Conservation (phyloP, 2,113 vertebrate genomes). For the Grallaria varia region DNA sequence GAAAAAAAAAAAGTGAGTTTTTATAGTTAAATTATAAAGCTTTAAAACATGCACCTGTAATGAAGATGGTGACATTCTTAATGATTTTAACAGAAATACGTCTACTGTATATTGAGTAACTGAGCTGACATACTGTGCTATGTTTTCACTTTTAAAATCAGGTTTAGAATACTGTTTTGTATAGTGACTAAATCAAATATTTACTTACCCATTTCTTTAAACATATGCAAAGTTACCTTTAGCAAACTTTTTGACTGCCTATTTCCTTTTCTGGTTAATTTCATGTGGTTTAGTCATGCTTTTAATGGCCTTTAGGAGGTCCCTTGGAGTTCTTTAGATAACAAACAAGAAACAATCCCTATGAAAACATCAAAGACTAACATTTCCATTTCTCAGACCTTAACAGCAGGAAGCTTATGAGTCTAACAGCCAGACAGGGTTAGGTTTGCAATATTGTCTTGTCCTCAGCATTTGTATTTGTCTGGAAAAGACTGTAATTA, state of each 20-base stretch:
- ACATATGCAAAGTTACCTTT: conserved; percentile 21
- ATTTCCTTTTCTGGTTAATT: conserved; percentile 59
- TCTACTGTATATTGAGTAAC: background rate
- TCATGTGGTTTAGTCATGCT: conserved; percentile 44
- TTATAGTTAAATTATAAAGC: background rate
- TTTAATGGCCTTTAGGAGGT: conserved; percentile 36
- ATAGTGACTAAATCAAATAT: background rate
- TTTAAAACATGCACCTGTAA: background rate
- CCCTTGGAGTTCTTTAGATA: conserved; percentile 57
- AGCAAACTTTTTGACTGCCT: conserved; percentile 15
- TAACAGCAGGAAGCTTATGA: conserved; percentile 60
- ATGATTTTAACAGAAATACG: background rate
- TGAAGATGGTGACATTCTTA: background rate
- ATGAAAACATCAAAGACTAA: conserved; percentile 51
- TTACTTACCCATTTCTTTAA: background rate
- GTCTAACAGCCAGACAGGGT: conserved; percentile 36
- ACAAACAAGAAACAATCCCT: conserved; percentile 53
- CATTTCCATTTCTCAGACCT: conserved; percentile 56
- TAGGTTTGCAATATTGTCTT: conserved; percentile 44
- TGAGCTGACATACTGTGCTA: background rate
- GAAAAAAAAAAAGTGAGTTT: background rate
- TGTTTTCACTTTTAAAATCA: conserved; percentile 3
- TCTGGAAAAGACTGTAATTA: conserved; percentile 60
- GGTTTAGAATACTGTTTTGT: background rate
- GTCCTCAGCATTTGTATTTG: conserved; percentile 39